phyloP scores from a whole-genome alignment of 2,113 vertebrate genomes.

The Willisornis vidua region DNA sequence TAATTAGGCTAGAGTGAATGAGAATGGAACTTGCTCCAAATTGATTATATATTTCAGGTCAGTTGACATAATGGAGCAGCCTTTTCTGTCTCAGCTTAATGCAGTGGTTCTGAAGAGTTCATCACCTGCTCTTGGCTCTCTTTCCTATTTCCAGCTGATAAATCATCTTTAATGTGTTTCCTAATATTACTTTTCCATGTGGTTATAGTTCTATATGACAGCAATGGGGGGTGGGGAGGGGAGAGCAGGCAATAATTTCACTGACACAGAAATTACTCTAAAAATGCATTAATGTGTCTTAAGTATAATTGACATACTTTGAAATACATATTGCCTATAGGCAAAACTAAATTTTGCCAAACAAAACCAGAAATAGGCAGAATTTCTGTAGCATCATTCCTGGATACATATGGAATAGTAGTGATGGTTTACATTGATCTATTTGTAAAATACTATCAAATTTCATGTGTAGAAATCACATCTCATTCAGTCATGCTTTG shows the following conservation, averaged over 20 bases:
- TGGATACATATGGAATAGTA: background rate
- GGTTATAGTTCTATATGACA: conserved; percentile 44
- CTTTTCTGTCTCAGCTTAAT: conserved; percentile 66
- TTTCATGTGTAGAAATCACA: background rate
- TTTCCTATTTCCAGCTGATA: conserved; percentile 67
- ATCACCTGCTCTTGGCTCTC: conserved; percentile 63
- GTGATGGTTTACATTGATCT: background rate
- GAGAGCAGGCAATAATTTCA: conserved; percentile 46
- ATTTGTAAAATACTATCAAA: background rate
- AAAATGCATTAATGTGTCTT: conserved; percentile 55
- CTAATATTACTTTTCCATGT: conserved; percentile 50
- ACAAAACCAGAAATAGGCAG: background rate
- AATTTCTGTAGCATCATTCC: background rate
- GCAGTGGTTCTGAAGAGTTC: conserved; percentile 64
- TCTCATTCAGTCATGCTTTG: background rate
- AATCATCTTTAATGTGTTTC: conserved; percentile 67
- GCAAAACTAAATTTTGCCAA: conserved; percentile 28
- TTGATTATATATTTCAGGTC: conserved; percentile 66
- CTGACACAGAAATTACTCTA: conserved; percentile 55
- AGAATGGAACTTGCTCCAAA: conserved; percentile 59
- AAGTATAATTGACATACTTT: conserved; percentile 46
- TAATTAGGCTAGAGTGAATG: conserved; percentile 44
- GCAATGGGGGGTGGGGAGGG: background rate
- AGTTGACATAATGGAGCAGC: conserved; percentile 64
- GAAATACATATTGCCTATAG: conserved; percentile 33